phyloP scores from a whole-genome alignment of 1,140 invertebrate species.

The Mya arenaria region DNA sequence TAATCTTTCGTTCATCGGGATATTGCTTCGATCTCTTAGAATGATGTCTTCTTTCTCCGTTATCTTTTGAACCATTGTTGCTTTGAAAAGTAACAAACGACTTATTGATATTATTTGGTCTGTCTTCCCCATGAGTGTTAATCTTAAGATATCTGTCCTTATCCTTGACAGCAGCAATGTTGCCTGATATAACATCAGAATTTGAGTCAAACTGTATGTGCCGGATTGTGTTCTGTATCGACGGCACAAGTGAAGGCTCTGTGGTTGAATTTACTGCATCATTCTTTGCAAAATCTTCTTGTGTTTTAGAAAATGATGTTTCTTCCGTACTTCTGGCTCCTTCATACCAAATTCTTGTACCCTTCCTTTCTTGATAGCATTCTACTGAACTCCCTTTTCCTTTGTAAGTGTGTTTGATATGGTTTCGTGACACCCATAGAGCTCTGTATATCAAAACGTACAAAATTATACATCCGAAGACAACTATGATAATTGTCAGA shows the following conservation, averaged over 20 bases:
- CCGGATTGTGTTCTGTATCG: too few relatives aligned
- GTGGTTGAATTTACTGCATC: too few relatives aligned
- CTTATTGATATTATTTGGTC: background rate
- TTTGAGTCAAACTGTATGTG: too few relatives aligned
- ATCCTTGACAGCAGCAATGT: background rate
- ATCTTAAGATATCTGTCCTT: background rate
- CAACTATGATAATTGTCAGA: background rate
- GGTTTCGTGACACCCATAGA: background rate
- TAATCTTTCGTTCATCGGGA: slow-evolving; percentile 2
- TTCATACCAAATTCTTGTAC: background rate
- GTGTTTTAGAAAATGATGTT: background rate
- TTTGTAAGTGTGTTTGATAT: background rate
- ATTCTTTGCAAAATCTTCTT: too few relatives aligned
- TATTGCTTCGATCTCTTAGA: too few relatives aligned
- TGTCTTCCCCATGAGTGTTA: background rate
- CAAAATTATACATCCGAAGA: background rate
- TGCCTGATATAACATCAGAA: too few relatives aligned
- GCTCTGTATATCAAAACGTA: background rate
- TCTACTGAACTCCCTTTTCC: background rate
- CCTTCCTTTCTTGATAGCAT: background rate
- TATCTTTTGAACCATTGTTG: too few relatives aligned
- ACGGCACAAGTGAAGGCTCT: too few relatives aligned
- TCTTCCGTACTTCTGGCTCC: background rate
- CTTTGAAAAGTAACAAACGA: background rate
- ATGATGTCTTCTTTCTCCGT: too few relatives aligned